A percentile compares a stretch with the other conserved stretches of the same genome.
Conservation (phyloP, 2,888 invertebrate species). For the Metacarcinus magister region DNA sequence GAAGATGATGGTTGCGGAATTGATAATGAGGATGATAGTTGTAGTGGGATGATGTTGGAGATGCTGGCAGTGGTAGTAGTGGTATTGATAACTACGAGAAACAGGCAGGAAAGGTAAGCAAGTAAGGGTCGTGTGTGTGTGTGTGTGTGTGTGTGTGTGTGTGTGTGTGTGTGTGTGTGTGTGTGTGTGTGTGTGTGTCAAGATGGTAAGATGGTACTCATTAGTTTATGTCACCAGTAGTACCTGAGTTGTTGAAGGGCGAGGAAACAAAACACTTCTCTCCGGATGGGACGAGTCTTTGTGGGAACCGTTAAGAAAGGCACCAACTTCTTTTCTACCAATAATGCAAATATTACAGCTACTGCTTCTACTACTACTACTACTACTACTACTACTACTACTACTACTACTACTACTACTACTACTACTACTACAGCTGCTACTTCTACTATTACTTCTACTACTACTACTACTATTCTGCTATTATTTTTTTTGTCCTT, state of each 20-base stretch:
- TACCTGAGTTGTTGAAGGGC: background rate
- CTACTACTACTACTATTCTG: background rate
- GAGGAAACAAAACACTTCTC: background rate
- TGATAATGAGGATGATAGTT: too few relatives aligned
- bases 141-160: too few relatives aligned
- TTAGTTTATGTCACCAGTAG: background rate
- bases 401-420: background rate
- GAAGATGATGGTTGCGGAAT: too few relatives aligned
- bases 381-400: constrained; percentile 6
- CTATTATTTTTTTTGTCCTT: background rate
- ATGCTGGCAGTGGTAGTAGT: too few relatives aligned
- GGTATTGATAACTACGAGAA: too few relatives aligned
- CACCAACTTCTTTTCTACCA: background rate
- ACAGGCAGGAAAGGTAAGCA: too few relatives aligned
- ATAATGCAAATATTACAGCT: background rate
- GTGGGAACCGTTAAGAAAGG: background rate
- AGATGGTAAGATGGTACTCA: background rate
- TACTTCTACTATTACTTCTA: background rate
- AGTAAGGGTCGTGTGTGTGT: too few relatives aligned
- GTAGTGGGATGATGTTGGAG: too few relatives aligned
- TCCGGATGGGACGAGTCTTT: background rate
- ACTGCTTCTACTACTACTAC: background rate
- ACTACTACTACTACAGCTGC: background rate
- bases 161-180: constrained; percentile 30
- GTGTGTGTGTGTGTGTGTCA: background rate